Conservation (phyloP, 1,140 invertebrate species). For the Battus philenor region DNA sequence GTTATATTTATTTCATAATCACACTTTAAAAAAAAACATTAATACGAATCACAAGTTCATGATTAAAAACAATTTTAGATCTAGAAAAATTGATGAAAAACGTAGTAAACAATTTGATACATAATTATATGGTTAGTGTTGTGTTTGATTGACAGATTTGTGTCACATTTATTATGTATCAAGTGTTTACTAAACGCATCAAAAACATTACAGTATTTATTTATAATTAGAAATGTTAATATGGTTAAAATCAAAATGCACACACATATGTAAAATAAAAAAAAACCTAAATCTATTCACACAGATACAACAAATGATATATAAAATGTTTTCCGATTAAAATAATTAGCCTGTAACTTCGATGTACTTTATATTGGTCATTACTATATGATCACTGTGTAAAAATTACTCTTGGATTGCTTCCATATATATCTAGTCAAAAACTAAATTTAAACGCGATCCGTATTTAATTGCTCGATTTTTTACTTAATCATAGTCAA, state of each 20-base stretch:
- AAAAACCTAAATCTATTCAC: conserved; percentile 42
- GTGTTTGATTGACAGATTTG: no score
- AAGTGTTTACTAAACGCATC: conserved; percentile 38
- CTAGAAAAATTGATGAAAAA: conserved; percentile 30
- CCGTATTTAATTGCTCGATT: conserved; percentile 38
- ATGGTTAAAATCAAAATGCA: conserved; percentile 71
- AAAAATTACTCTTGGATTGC: conserved; percentile 20
- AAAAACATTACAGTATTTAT: conserved; percentile 41
- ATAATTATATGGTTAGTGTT: conserved; percentile 40
- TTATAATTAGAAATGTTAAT: conserved; percentile 68
- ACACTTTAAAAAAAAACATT: conserved; percentile 52
- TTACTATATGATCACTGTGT: conserved; percentile 21
- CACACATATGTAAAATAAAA: conserved; percentile 36
- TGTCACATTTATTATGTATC: conserved; percentile 36
- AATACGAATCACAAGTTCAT: conserved; percentile 64
- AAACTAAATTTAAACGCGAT: conserved; percentile 31
- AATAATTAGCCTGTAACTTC: conserved; percentile 21
- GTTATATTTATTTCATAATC: conserved; percentile 50
- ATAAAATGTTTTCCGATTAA: conserved; percentile 53
- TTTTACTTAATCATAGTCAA: conserved; percentile 35
- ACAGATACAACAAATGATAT: conserved; percentile 36
- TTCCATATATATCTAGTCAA: conserved; percentile 49
- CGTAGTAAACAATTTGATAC: conserved; percentile 48
- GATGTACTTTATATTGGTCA: neutral
- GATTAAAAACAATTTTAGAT: conserved; percentile 60